Evolutionary conservation across 2,888 invertebrate genomes (phyloP).

Genomic region (Hanleya hanleyi): DNA sequence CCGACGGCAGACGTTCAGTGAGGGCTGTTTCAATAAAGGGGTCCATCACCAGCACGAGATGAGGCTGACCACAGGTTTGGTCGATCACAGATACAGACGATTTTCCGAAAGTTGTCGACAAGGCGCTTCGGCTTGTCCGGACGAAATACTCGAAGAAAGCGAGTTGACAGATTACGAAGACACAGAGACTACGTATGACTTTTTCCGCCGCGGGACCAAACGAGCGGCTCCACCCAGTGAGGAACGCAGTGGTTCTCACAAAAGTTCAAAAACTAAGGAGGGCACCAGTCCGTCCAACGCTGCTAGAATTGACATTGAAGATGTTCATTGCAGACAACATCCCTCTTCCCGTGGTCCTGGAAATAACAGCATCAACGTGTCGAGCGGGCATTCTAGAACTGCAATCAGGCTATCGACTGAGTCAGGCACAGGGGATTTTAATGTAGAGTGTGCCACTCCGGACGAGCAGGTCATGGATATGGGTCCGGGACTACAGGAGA

Average conservation of each 20-base stretch:
- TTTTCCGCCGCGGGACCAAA: no score
- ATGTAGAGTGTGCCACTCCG: neutral
- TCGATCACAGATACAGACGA: neutral
- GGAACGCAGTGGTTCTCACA: neutral
- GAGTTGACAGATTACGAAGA: neutral
- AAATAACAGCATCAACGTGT: neutral
- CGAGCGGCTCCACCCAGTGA: neutral
- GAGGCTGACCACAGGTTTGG: neutral
- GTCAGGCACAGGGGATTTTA: neutral
- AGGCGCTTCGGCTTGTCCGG: neutral
- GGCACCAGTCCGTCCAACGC: neutral
- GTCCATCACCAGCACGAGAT: neutral
- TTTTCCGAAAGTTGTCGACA: neutral
- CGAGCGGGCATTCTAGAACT: neutral
- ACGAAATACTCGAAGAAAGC: no score
- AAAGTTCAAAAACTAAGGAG: neutral
- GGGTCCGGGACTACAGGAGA: neutral
- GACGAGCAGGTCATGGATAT: neutral
- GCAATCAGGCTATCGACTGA: neutral
- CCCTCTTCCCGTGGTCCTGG: neutral
- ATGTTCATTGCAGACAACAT: neutral
- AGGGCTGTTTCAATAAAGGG: neutral
- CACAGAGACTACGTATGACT: no score
- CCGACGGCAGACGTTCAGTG: neutral
- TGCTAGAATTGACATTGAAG: neutral